Conservation (phyloP, 2,888 invertebrate genomes). For the Drosophila setosimentum region DNA sequence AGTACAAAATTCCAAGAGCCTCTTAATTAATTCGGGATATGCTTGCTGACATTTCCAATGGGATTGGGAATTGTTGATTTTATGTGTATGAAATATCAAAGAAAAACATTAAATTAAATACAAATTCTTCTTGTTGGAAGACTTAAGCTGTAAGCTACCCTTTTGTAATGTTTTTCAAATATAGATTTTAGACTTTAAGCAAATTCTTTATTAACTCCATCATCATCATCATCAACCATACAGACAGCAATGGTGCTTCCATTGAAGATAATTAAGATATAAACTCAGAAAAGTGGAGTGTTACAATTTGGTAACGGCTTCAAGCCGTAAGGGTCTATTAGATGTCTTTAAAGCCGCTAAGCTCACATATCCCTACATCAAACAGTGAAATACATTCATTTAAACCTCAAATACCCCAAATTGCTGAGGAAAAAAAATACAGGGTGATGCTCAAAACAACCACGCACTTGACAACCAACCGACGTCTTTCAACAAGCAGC, state of each 20-base stretch:
- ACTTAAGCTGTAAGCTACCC: background rate
- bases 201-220: background rate
- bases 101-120: background rate
- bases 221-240: background rate
- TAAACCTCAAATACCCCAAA: background rate
- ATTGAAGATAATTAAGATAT: background rate
- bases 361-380: background rate
- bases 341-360: background rate
- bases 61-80: background rate
- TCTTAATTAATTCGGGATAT: background rate
- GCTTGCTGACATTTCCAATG: background rate
- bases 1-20: background rate
- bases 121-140: background rate
- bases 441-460: conserved; percentile 10
- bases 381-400: background rate
- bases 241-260: background rate
- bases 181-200: background rate
- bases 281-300: background rate
- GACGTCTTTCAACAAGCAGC: conserved; percentile 20
- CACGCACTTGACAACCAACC: conserved; percentile 23
- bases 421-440: background rate
- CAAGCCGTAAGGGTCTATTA: background rate
- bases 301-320: background rate
- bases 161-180: background rate
- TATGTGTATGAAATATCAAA: conserved; percentile 7